phyloP scores from a whole-genome alignment of 2,888 invertebrate genomes.

The Drosophila dives region DNA sequence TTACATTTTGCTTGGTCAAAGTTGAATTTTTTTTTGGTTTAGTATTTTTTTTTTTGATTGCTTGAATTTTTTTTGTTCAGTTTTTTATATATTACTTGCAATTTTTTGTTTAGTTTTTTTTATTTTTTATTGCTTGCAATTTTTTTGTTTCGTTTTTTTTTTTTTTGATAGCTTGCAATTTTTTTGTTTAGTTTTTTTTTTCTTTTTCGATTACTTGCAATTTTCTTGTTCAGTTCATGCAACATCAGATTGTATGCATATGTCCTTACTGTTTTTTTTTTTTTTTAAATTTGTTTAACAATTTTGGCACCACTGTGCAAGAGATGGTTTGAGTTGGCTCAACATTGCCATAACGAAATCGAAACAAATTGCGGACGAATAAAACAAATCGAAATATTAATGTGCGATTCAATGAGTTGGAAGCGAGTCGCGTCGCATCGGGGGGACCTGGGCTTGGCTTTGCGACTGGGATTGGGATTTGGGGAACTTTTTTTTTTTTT shows the following conservation, averaged over 20 bases:
- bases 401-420: conserved; percentile 76
- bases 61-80: too few relatives aligned
- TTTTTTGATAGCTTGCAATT: too few relatives aligned
- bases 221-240: neutral
- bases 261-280: neutral
- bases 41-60: too few relatives aligned
- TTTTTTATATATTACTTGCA: too few relatives aligned
- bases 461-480: neutral
- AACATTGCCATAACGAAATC: conserved; percentile 56
- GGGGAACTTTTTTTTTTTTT: neutral
- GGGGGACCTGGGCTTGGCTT: conserved; percentile 9
- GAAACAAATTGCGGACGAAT: conserved; percentile 73
- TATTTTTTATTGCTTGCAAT: too few relatives aligned
- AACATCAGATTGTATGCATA: neutral
- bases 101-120: too few relatives aligned
- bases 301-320: conserved; percentile 33
- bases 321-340: conserved; percentile 15
- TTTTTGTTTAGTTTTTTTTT: too few relatives aligned
- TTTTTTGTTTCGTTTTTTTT: too few relatives aligned
- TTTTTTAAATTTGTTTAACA: neutral
- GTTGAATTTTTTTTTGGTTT: neutral
- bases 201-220: neutral
- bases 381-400: conserved; percentile 79
- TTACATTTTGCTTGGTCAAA: neutral
- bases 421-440: conserved; percentile 49